Percentiles rank a stretch among this genome's conserved stretches.
These are phyloP conservation scores for Mergus octosetaceus DNA, from an alignment of 2,797 vertebrate species.

Conservation along the genomic window DNA sequence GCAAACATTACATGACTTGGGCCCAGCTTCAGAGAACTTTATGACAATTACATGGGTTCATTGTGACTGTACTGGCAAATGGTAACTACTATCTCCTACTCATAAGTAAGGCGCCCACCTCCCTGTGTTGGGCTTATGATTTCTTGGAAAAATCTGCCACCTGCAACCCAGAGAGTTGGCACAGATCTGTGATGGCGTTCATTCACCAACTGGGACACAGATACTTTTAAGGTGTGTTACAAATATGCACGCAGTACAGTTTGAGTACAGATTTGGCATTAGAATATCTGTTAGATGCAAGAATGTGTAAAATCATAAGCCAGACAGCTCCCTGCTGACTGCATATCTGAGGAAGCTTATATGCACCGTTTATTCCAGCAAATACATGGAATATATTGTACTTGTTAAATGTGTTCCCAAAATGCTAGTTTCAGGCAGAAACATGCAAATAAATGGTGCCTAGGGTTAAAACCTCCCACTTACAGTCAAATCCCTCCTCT, in stretches of 20 bases:
- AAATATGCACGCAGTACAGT: neutral
- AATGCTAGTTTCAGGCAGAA: constrained; percentile 63
- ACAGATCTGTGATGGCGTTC: neutral
- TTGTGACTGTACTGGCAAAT: neutral
- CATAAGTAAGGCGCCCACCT: neutral
- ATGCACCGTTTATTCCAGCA: constrained; percentile 55
- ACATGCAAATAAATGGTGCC: constrained; percentile 63
- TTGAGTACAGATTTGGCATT: constrained; percentile 42
- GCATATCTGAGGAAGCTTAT: constrained; percentile 60
- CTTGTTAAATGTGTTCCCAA: constrained; percentile 66
- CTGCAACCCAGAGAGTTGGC: neutral
- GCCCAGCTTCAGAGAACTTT: neutral
- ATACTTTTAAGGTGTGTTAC: constrained; percentile 38
- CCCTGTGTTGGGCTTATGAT: neutral
- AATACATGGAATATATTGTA: constrained; percentile 52
- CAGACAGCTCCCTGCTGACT: constrained; percentile 69
- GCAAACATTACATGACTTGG: neutral
- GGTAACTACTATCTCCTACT: neutral
- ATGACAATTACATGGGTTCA: neutral
- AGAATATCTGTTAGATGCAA: constrained; percentile 50
- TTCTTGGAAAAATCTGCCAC: neutral
- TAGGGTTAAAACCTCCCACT: constrained; percentile 67
- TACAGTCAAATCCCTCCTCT: constrained; percentile 66
- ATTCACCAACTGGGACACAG: neutral
- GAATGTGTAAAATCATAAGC: constrained; percentile 59